Base-by-base conservation (phyloP, 2,888 invertebrate species). In the Tipula unca region DNA sequence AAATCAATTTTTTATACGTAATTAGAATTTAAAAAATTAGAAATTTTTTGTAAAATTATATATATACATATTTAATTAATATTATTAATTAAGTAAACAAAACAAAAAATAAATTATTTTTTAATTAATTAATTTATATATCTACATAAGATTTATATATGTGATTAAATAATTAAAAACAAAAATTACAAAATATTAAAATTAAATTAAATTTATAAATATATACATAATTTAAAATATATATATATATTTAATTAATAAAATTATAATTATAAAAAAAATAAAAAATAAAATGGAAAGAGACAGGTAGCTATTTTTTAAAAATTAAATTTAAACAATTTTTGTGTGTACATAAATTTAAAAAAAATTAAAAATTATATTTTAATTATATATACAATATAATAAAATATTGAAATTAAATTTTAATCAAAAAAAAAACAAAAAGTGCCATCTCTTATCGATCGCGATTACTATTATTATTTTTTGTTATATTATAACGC, bases 1-100 rank as follows among this genome's bases (percentile, higher is more conserved):
- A 83, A 83, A 35, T 83, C n/a, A 83, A 83, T 83, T 83, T 83
- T 83, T 83, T 83, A 69, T 69, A 69, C 69, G 69, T 83, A 83
- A 83, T 83, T 83, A 83, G 83, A 83, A 83, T 32, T 83, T 83
- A 83, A 83, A 32, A 83, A 83, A 83, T 83, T 32, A 83, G 35
- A 29, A 83, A 32, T 83, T 14, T 83, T 69, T 69, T 69, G 69
- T 69, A 69, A 25, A 69, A 69, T 69, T 69, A 69, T 69, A 69
- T 69, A 69, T 69, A 69, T 69, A 48, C 0, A 48, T 48, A 48
- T 48, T 48, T 48, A 69, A 69, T 69, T 69, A 69, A 69, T 69
- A 69, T 69, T 69, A 25, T 69, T 69, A 69, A 69, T 69, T 69
- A 69, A 69, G 69, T 69, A 69, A 69, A 69, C 69, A 69, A 69